Conservation (phyloP, 2,888 invertebrate species). For the Sthenelais limicola region DNA sequence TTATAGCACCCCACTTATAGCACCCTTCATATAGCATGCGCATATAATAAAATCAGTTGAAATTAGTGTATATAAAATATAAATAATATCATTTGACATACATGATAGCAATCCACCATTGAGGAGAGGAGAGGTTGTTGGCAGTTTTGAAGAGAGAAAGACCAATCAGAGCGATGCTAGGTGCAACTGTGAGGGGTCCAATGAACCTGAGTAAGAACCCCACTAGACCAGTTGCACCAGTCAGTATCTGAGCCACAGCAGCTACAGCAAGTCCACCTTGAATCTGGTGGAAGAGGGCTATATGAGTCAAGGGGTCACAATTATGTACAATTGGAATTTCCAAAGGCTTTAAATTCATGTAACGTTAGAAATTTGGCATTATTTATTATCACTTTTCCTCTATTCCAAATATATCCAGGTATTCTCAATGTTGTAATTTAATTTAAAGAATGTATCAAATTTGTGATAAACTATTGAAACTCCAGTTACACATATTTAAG, state of each 20-base stretch:
- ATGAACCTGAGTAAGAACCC: constrained; percentile 15
- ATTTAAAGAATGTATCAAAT: too few species aligned
- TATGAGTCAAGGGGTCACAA: too few species aligned
- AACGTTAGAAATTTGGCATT: too few species aligned
- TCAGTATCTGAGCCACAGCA: constrained; percentile 10
- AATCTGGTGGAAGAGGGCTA: neutral
- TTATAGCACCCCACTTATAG: neutral
- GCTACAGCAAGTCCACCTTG: constrained; percentile 26
- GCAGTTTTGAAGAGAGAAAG: constrained; percentile 25
- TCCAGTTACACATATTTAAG: too few species aligned
- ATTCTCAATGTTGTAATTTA: too few species aligned
- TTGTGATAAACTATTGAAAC: too few species aligned
- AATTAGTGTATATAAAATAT: neutral
- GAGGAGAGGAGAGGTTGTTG: constrained; percentile 3
- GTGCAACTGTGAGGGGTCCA: constrained; percentile 21
- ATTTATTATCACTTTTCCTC: too few species aligned
- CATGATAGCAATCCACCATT: constrained; percentile 33
- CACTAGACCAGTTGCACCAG: neutral
- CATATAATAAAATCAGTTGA: neutral
- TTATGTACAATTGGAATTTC: too few species aligned
- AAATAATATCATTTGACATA: neutral
- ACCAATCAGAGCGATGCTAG: constrained; percentile 27
- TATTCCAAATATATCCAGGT: too few species aligned
- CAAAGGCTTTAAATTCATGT: too few species aligned
- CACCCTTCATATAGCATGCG: neutral